A percentile compares a stretch with the other conserved stretches of the same genome.
Conservation (phyloP, 2,888 invertebrate genomes). For the Heliconius hortense region DNA sequence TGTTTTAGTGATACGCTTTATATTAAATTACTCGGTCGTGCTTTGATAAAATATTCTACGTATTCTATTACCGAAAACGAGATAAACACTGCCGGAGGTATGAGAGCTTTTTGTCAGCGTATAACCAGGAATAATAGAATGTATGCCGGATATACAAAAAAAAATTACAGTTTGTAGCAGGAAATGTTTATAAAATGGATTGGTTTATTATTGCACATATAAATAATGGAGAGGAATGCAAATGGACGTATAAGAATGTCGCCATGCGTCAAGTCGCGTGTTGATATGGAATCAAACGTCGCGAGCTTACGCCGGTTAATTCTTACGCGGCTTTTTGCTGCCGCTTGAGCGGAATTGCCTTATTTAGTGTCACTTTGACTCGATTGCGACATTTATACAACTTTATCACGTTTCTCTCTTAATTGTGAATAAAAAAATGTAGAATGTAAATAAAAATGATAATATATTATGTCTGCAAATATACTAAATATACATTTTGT, state of each 20-base stretch:
- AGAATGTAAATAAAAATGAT: background rate
- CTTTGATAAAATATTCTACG: constrained; percentile 79
- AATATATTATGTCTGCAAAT: background rate
- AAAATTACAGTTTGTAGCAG: no score
- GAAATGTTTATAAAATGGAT: constrained; percentile 44
- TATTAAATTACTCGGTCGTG: constrained; percentile 83
- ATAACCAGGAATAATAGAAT: constrained; percentile 32
- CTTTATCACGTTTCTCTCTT: constrained; percentile 51
- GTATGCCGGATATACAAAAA: constrained; percentile 47
- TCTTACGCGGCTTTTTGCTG: constrained; percentile 58
- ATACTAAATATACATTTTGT: background rate
- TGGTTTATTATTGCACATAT: constrained; percentile 52
- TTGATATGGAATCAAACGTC: constrained; percentile 61
- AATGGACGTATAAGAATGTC: constrained; percentile 62
- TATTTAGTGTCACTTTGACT: constrained; percentile 59
- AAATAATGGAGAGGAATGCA: constrained; percentile 54
- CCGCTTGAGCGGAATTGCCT: constrained; percentile 51
- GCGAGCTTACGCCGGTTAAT: constrained; percentile 57
- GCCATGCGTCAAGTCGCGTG: constrained; percentile 73
- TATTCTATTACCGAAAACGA: constrained; percentile 81
- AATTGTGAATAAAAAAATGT: constrained; percentile 9
- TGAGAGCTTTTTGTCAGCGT: constrained; percentile 50
- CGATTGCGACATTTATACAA: constrained; percentile 51
- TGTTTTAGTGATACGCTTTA: constrained; percentile 82
- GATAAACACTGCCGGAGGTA: constrained; percentile 73